These are phyloP conservation scores for Gouania willdenowi DNA, from an alignment of 2,797 vertebrate species.

Conservation along the genomic window DNA sequence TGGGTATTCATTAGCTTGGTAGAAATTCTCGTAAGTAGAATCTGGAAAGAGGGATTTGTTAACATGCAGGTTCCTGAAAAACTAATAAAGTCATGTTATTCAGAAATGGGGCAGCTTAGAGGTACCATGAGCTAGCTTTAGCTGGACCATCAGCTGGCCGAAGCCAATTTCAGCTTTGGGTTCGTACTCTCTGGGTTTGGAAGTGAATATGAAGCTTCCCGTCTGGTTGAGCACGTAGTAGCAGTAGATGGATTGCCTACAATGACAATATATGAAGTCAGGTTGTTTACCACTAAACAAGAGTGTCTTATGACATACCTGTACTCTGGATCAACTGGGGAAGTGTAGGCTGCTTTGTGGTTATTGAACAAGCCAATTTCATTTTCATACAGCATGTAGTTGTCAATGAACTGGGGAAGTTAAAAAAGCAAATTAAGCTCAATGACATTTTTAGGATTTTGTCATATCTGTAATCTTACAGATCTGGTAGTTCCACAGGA, in stretches of 20 bases:
- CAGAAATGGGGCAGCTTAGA: too few species aligned
- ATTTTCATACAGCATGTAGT: slow-evolving; percentile 75
- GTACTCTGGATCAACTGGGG: slow-evolving; percentile 46
- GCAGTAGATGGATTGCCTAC: slow-evolving; percentile 68
- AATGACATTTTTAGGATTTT: too few species aligned
- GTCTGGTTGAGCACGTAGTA: slow-evolving; percentile 62
- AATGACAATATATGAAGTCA: too few species aligned
- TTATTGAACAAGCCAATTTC: slow-evolving; percentile 45
- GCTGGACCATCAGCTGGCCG: slow-evolving; percentile 60
- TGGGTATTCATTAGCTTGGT: slow-evolving; percentile 62
- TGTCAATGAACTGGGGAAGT: slow-evolving; percentile 65
- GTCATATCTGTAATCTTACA: slow-evolving; percentile 22
- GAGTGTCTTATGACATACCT: slow-evolving; percentile 48
- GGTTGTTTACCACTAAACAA: not conserved
- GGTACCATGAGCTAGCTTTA: slow-evolving; percentile 69
- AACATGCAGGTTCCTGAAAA: not conserved
- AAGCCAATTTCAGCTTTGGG: slow-evolving; percentile 53
- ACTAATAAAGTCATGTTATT: too few species aligned
- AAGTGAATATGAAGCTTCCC: slow-evolving; percentile 34
- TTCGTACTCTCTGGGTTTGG: slow-evolving; percentile 19
- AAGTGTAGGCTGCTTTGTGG: not conserved
- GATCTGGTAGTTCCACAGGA: slow-evolving; percentile 74
- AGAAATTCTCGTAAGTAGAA: slow-evolving; percentile 53
- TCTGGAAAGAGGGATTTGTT: slow-evolving; percentile 34
- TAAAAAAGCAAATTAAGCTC: too few species aligned